Conservation (phyloP, 2,113 vertebrate species). For the Alces alces region DNA sequence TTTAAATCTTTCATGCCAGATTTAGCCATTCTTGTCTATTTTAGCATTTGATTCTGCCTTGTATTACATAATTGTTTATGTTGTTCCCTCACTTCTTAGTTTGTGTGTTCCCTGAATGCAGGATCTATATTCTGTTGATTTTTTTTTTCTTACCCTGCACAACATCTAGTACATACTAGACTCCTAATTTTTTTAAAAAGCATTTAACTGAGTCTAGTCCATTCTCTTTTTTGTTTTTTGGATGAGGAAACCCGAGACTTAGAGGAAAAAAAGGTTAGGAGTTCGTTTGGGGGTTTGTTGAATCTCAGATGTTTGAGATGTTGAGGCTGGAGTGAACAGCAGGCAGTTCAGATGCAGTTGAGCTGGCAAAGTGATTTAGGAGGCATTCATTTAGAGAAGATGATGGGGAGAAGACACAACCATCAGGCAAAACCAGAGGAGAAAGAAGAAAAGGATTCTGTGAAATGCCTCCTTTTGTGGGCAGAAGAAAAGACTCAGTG, state of each 20-base stretch:
- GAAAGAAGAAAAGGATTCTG: slow-evolving; percentile 7
- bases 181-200: background rate
- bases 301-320: slow-evolving; percentile 20
- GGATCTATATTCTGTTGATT: background rate
- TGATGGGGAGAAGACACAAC: background rate
- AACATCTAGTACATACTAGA: background rate
- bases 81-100: background rate
- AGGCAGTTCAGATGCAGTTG: background rate
- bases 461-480: background rate
- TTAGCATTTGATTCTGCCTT: slow-evolving; percentile 24
- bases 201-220: background rate
- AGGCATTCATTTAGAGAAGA: background rate
- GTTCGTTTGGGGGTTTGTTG: background rate
- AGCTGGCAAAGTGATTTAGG: background rate
- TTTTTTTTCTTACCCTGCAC: slow-evolving; percentile 5
- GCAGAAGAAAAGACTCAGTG: background rate
- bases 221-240: slow-evolving; percentile 4
- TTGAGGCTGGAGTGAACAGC: background rate
- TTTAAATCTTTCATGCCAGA: background rate
- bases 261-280: slow-evolving; percentile 3
- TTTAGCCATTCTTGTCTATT: slow-evolving; percentile 12
- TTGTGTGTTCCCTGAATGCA: background rate
- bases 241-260: background rate
- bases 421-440: background rate
- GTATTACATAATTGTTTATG: slow-evolving; percentile 24